phyloP scores from a whole-genome alignment of 2,888 invertebrate genomes.

The Coremacera marginata region DNA sequence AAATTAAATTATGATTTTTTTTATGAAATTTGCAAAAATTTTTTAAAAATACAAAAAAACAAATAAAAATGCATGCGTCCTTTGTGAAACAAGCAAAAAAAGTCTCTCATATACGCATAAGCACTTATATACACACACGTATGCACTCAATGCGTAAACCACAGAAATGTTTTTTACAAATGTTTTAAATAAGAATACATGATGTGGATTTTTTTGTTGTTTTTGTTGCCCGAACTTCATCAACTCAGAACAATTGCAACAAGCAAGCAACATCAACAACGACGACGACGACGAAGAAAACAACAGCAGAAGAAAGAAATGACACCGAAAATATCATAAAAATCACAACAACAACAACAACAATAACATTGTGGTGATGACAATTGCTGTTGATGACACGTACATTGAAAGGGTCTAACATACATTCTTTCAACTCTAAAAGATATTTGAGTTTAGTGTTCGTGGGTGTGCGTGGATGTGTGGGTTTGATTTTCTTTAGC shows the following conservation, averaged over 20 bases:
- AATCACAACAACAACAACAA: not conserved
- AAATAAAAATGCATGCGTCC: not conserved
- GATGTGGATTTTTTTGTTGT: slow-evolving; percentile 15
- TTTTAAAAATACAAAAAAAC: too few relatives aligned
- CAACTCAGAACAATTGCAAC: slow-evolving; percentile 9
- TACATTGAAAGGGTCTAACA: slow-evolving; percentile 12
- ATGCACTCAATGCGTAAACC: not conserved
- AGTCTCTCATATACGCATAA: not conserved
- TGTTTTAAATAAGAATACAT: not conserved
- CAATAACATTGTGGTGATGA: not conserved
- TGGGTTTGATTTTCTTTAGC: too few relatives aligned
- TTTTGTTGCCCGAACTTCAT: not conserved
- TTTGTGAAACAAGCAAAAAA: not conserved
- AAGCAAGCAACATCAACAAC: not conserved
- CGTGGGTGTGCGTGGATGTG: not conserved
- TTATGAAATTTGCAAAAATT: too few relatives aligned
- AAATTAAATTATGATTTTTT: too few relatives aligned
- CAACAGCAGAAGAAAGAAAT: not conserved
- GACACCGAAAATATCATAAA: not conserved
- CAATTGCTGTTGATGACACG: not conserved
- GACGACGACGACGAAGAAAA: not conserved
- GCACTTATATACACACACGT: not conserved
- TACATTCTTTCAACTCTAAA: not conserved
- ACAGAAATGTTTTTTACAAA: not conserved
- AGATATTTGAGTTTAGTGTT: not conserved